Evolutionary conservation across 2,797 vertebrate genomes (phyloP).

Genomic region (Gadopsis bispinosus): DNA sequence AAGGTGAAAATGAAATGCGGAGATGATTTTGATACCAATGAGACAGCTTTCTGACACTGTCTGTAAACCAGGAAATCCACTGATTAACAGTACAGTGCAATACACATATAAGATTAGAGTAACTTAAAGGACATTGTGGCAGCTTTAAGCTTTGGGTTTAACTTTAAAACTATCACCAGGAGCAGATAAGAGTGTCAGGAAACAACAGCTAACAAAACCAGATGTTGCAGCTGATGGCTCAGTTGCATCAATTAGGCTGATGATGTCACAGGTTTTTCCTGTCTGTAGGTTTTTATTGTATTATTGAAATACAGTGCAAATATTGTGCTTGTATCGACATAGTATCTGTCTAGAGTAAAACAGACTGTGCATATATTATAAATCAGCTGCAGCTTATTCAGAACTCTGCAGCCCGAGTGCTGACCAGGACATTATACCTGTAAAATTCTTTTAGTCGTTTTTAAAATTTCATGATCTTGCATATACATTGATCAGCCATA

Average conservation of each 20-base stretch:
- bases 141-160: neutral
- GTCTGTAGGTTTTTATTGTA: no score
- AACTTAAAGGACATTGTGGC: neutral
- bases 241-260: neutral
- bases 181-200: neutral
- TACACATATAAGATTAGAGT: neutral
- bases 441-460: no score
- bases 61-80: neutral
- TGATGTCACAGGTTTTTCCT: neutral
- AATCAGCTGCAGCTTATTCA: no score
- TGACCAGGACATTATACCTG: no score
- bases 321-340: neutral
- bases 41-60: neutral
- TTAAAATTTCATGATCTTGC: no score
- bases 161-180: neutral
- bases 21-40: neutral
- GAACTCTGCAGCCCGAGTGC: no score
- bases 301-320: neutral
- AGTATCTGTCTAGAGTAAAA: neutral
- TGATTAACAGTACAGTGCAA: neutral
- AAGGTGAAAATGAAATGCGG: constrained; percentile 3
- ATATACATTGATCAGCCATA: no score
- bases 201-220: neutral
- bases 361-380: neutral
- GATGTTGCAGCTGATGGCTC: neutral